Conservation (phyloP, 1,140 invertebrate species). For the Macrobrachium rosenbergii region DNA sequence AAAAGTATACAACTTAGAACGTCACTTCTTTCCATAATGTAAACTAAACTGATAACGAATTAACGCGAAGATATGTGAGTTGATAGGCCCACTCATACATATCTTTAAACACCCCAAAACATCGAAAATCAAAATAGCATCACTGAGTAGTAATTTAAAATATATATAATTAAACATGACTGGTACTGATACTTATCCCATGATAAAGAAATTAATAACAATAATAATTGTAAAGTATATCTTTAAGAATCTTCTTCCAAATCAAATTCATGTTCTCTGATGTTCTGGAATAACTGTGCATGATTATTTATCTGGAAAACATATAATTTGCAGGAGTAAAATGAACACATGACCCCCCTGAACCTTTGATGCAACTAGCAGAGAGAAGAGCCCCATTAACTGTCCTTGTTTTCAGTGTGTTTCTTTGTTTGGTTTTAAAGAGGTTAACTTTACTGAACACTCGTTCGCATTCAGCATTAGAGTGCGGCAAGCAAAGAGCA, state of each 20-base stretch:
- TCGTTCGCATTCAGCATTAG: constrained; percentile 52
- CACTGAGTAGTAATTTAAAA: too few species aligned
- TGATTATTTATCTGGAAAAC: constrained; percentile 12
- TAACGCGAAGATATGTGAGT: neutral
- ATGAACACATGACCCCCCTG: constrained; percentile 30
- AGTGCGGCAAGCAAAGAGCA: constrained; percentile 43
- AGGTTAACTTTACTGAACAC: constrained; percentile 35
- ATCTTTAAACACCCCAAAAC: too few species aligned
- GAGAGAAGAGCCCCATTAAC: constrained; percentile 43
- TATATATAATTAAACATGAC: too few species aligned
- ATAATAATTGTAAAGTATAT: too few species aligned
- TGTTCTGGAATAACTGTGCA: constrained; percentile 37
- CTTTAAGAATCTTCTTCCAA: too few species aligned
- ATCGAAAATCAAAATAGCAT: too few species aligned
- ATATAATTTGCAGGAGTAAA: constrained; percentile 32
- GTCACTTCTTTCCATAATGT: too few species aligned
- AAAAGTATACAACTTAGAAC: too few species aligned
- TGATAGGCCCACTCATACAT: neutral
- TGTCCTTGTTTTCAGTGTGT: constrained; percentile 7
- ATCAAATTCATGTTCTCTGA: constrained; percentile 7
- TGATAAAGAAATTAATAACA: too few species aligned
- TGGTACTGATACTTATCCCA: too few species aligned
- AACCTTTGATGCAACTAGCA: constrained; percentile 38
- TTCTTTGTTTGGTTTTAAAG: neutral
- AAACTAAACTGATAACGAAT: too few species aligned